phyloP scores from a whole-genome alignment of 2,797 vertebrate species.

The Lepidocolaptes lacrymiger region DNA sequence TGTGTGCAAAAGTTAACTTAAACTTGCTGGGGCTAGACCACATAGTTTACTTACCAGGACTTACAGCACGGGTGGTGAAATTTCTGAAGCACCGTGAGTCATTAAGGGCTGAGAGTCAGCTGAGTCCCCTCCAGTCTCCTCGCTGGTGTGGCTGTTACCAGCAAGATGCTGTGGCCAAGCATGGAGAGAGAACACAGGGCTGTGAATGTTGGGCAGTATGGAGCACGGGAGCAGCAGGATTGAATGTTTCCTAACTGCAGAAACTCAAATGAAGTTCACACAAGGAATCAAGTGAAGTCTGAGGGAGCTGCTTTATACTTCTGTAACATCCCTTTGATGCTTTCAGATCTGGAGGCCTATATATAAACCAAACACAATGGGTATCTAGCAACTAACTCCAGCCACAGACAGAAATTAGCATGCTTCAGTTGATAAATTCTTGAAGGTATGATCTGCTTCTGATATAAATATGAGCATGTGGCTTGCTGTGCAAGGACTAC shows the following conservation, averaged over 20 bases:
- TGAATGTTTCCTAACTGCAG: not conserved
- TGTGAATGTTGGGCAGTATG: rapidly evolving
- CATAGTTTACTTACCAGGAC: not conserved
- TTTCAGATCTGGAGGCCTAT: not conserved
- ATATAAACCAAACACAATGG: not conserved
- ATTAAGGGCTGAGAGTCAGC: not conserved
- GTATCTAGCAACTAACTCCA: not conserved
- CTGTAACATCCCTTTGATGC: not conserved
- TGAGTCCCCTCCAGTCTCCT: rapidly evolving
- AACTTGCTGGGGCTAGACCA: not conserved
- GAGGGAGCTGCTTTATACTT: not conserved
- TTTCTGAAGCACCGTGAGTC: not conserved
- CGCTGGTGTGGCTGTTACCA: rapidly evolving
- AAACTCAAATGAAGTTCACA: not conserved
- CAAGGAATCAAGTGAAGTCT: not conserved
- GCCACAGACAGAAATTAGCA: not conserved
- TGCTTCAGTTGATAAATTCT: not conserved
- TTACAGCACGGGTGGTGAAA: not conserved
- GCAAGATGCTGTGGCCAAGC: not conserved
- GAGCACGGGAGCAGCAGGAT: not conserved
- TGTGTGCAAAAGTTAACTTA: not conserved
- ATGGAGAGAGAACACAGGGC: not conserved
- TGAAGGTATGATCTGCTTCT: not conserved
- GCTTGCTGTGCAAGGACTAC: not conserved
- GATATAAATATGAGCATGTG: not conserved